Evolutionary conservation across 2,113 vertebrate genomes (phyloP).

Genomic region (Echinops telfairi): DNA sequence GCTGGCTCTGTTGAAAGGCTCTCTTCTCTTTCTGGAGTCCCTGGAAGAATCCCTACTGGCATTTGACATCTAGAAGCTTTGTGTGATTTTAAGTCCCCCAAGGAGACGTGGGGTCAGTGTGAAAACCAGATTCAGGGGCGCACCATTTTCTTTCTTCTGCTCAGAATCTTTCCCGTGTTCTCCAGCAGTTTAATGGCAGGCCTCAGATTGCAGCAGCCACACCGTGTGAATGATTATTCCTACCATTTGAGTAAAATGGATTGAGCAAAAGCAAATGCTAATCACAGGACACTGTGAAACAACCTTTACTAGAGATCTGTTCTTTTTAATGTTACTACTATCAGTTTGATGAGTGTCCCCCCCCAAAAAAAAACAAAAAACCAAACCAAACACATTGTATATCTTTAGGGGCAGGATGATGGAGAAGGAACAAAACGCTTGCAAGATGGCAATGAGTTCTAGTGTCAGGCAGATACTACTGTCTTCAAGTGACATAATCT

Average conservation of each 20-base stretch:
- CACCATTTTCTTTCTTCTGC: neutral
- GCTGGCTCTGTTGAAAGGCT: conserved; percentile 2
- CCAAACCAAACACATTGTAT: neutral
- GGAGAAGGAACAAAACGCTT: neutral
- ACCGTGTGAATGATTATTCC: neutral
- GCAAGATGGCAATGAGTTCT: neutral
- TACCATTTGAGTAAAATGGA: conserved; percentile 44
- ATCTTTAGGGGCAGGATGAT: conserved; percentile 20
- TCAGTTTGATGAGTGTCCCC: too few relatives aligned
- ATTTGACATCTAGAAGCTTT: conserved; percentile 31
- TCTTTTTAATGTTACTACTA: neutral
- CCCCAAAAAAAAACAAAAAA: too few relatives aligned
- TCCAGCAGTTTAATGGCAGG: neutral
- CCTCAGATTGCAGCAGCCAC: neutral
- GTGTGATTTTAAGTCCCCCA: conserved; percentile 1
- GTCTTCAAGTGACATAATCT: neutral
- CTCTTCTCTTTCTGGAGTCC: neutral
- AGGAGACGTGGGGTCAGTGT: neutral
- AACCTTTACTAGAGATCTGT: neutral
- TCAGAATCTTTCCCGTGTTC: conserved; percentile 9
- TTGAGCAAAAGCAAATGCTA: neutral
- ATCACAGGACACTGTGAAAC: neutral
- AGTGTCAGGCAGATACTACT: neutral
- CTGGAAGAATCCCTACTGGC: neutral
- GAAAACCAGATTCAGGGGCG: neutral